Conservation (phyloP, 2,113 vertebrate species). For the Himantopus leucocephalus region DNA sequence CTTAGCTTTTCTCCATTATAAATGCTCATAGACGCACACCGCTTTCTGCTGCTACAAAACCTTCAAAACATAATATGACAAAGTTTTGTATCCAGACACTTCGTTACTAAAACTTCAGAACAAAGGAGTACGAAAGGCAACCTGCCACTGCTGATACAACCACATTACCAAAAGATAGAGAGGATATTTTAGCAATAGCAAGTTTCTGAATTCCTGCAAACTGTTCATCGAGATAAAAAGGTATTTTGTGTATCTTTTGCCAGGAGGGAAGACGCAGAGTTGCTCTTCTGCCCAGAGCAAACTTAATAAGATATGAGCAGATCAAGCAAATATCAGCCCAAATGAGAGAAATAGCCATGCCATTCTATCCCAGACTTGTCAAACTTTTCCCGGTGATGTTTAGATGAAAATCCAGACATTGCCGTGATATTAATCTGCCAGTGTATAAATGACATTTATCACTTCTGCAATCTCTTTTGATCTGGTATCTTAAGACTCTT, state of each 20-base stretch:
- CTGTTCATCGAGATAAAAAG: conserved; percentile 7
- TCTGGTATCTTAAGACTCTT: conserved; percentile 48
- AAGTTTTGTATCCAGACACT: conserved; percentile 42
- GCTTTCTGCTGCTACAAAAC: conserved; percentile 5
- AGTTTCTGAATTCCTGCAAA: not conserved
- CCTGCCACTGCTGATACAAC: not conserved
- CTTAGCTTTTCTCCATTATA: conserved; percentile 44
- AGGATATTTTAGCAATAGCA: not conserved
- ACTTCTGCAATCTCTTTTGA: conserved; percentile 49
- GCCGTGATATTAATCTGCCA: conserved; percentile 12
- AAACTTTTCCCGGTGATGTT: not conserved
- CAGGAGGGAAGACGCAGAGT: conserved; percentile 8
- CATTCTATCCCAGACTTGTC: conserved; percentile 23
- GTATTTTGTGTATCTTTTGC: conserved; percentile 9
- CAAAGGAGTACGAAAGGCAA: conserved; percentile 2
- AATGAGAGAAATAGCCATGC: conserved; percentile 54
- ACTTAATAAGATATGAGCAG: not conserved
- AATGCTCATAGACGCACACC: not conserved
- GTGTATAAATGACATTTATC: conserved; percentile 64
- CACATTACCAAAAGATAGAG: not conserved
- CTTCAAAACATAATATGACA: conserved; percentile 4
- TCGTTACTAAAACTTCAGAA: conserved; percentile 37
- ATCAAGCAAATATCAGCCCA: conserved; percentile 62
- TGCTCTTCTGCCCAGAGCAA: conserved; percentile 14
- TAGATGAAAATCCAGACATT: conserved; percentile 31